Evolutionary conservation across 2,113 vertebrate genomes (phyloP), one percentile per base, ranked within the genome.

Genomic region (Toxotes chatareus): DNA sequence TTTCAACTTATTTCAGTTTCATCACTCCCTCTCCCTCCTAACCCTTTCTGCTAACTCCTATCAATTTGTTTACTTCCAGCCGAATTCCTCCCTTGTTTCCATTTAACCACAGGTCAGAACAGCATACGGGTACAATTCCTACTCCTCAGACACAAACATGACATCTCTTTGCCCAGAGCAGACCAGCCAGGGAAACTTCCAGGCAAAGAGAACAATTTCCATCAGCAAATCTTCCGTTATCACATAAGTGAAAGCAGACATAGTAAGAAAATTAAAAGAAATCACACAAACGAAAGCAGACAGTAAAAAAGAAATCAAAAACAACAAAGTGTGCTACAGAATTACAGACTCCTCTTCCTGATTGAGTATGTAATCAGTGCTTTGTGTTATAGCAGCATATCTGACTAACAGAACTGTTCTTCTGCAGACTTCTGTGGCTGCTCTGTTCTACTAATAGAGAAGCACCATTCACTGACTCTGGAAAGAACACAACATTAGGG

Each of bases 371-470:
- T 92, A 90, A 91, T 47, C 5, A 0, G 27, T 14, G 64, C 86
- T 86, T 82, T 90, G 81, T 63, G 73, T 88, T 77, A 68, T 27
- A 55, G 75, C 40, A 80, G 84, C 62, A 62, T 80, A 53, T 88
- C 76, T 83, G 75, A 64, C 80, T 55, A 76, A 65, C 76, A 64
- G 77, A 27, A 67, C 44, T 82, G 77, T 89, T 91, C 81, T 79
- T 82, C 90, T 87, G 73, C 85, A 89, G 83, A 91, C 78, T 60
- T 89, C 72, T 91, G 88, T 87, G 56, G 88, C 73, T 5, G 74
- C 87, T 88, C 87, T 90, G 89, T 93, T 91, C 77, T 59, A 70
- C 70, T 82, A 66, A 84, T 32, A 92, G 84, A 89, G 80, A 55
- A 68, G 55, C 34, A 21, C 86, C 76, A 82, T 92, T 89, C 82